These are phyloP conservation scores for Oreotrochilus melanogaster DNA, from an alignment of 2,113 vertebrate genomes.

Conservation along the genomic window DNA sequence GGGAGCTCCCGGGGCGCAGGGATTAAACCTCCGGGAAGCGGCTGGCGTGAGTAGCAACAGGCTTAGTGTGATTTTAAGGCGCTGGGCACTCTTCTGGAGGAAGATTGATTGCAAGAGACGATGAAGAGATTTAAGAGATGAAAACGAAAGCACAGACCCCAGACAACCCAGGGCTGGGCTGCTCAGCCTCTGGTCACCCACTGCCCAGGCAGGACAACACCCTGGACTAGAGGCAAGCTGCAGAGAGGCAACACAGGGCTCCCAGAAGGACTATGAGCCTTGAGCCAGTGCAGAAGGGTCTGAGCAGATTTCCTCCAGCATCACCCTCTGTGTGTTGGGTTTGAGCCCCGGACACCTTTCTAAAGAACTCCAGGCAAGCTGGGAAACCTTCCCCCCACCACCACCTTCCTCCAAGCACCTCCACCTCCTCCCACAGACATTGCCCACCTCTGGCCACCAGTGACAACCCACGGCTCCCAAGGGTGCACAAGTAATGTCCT, in stretches of 20 bases:
- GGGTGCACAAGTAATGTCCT: neutral
- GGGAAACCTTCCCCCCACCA: neutral
- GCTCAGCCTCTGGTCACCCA: neutral
- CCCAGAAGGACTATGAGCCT: neutral
- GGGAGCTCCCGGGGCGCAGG: neutral
- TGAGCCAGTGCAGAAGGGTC: accelerated
- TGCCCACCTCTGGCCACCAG: neutral
- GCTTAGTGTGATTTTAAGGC: constrained; percentile 43
- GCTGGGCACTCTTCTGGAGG: neutral
- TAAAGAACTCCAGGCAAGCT: accelerated
- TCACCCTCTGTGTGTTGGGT: accelerated
- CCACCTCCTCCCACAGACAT: neutral
- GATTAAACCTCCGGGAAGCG: neutral
- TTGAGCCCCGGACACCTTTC: neutral
- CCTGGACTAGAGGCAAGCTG: neutral
- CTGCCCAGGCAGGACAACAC: neutral
- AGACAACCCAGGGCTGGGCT: neutral
- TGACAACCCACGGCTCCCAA: neutral
- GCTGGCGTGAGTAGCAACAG: neutral
- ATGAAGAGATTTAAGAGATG: constrained; percentile 33
- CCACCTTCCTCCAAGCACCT: neutral
- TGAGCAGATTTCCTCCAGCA: neutral
- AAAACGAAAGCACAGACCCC: constrained; percentile 18
- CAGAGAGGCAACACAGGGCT: neutral
- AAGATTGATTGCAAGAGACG: constrained; percentile 31